Conservation (phyloP, 2,888 invertebrate species). For the Ceriagrion tenellum region DNA sequence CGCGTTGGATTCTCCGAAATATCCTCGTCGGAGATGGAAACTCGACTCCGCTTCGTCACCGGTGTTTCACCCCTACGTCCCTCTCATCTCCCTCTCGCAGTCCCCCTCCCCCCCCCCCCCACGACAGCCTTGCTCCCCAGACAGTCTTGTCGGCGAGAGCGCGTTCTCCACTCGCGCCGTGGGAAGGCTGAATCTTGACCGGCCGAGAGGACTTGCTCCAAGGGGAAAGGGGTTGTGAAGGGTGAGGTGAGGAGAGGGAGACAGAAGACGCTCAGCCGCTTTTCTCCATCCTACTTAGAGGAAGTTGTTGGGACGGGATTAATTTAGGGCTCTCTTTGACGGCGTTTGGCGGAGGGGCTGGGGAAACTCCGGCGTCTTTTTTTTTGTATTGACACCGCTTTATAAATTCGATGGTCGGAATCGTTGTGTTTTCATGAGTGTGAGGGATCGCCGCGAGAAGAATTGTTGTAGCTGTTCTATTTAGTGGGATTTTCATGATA, state of each 20-base stretch:
- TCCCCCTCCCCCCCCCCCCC: background rate
- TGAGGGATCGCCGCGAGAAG: no score
- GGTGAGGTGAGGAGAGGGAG: background rate
- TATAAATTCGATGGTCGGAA: background rate
- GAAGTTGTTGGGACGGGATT: constrained; percentile 22
- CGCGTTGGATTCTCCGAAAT: background rate
- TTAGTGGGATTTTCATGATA: no score
- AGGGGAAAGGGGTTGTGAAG: background rate
- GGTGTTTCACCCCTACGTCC: background rate
- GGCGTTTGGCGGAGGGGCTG: background rate
- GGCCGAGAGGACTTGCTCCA: background rate
- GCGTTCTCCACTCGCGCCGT: background rate
- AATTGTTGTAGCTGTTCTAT: no score
- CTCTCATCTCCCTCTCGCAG: background rate
- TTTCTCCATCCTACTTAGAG: constrained; percentile 21
- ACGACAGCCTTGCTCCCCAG: no score
- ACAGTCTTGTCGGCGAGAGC: background rate
- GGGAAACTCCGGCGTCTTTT: background rate
- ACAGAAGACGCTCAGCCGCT: background rate
- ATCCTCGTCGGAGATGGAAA: background rate
- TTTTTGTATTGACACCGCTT: background rate
- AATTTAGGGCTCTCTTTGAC: constrained; percentile 23
- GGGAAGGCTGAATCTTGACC: background rate
- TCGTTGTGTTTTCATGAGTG: background rate
- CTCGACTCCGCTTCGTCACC: background rate